Percentiles rank a stretch among this genome's conserved stretches.
Evolutionary conservation across 2,113 vertebrate species (phyloP).

Genomic region (Empidonax alnorum): DNA sequence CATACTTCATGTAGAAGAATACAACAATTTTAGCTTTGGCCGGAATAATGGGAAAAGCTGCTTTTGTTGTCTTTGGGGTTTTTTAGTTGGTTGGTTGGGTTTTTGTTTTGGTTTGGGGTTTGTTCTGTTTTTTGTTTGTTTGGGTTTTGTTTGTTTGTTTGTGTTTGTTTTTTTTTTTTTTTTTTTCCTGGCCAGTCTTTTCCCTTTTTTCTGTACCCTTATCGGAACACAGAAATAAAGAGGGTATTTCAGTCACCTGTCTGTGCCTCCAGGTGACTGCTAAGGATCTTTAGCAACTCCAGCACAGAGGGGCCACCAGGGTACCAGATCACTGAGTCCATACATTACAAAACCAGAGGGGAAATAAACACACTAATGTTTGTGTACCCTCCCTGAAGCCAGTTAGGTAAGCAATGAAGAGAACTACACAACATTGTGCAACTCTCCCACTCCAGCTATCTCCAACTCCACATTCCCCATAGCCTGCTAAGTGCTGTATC

Average conservation of each 20-base stretch:
- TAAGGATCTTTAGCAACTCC: neutral
- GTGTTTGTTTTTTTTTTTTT: neutral
- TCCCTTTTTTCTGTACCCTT: neutral
- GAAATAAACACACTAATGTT: neutral
- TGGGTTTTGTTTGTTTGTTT: neutral
- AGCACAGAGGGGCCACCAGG: neutral
- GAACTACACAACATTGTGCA: neutral
- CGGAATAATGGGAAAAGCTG: neutral
- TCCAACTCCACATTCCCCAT: neutral
- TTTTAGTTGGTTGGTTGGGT: neutral
- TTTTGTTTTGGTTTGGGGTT: neutral
- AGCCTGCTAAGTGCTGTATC: neutral
- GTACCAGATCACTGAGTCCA: neutral
- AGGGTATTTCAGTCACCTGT: neutral
- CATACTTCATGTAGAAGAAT: neutral
- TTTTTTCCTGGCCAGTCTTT: neutral
- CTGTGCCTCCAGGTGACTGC: neutral
- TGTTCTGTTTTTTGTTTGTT: neutral
- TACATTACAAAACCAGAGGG: neutral
- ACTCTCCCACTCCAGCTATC: neutral
- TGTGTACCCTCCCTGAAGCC: neutral
- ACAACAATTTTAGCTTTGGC: neutral
- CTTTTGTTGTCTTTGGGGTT: too few relatives aligned
- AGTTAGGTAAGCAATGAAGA: neutral
- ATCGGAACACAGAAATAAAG: neutral